Evolutionary conservation across 2,797 vertebrate genomes (phyloP).

Genomic region (Esox lucius): DNA sequence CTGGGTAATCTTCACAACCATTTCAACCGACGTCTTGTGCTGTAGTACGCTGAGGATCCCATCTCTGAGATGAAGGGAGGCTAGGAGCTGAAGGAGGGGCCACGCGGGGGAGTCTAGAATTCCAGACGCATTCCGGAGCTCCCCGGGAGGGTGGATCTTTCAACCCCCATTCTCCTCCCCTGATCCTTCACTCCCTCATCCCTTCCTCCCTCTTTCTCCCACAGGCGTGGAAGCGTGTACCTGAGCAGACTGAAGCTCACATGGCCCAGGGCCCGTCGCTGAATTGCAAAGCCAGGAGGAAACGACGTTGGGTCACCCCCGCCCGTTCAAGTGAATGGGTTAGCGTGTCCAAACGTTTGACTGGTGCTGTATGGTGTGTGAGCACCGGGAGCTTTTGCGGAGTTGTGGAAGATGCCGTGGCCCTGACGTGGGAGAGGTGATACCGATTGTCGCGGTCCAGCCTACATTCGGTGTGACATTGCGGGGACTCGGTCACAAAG

Average conservation of each 20-base stretch:
- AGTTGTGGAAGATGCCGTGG: background rate
- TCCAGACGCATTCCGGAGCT: slow-evolving; percentile 65
- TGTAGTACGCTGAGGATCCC: background rate
- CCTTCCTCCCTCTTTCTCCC: background rate
- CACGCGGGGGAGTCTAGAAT: slow-evolving; percentile 52
- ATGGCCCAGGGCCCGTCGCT: background rate
- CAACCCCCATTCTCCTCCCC: slow-evolving; percentile 47
- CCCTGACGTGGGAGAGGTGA: background rate
- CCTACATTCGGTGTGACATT: background rate
- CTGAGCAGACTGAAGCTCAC: slow-evolving; percentile 33
- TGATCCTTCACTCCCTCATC: background rate
- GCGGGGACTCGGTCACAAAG: background rate
- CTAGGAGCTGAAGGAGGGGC: background rate
- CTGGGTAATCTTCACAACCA: background rate
- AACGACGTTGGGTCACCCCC: no score
- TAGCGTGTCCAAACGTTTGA: no score
- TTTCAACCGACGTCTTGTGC: background rate
- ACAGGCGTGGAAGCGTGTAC: background rate
- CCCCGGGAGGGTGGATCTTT: slow-evolving; percentile 47
- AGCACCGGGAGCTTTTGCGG: background rate
- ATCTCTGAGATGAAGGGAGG: background rate
- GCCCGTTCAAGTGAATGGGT: no score
- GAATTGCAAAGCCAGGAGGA: no score
- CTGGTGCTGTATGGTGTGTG: background rate
- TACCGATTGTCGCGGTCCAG: background rate